A percentile compares a stretch with the other conserved stretches of the same genome.
Conservation (phyloP, 1,140 invertebrate species). For the Habropoda laboriosa region DNA sequence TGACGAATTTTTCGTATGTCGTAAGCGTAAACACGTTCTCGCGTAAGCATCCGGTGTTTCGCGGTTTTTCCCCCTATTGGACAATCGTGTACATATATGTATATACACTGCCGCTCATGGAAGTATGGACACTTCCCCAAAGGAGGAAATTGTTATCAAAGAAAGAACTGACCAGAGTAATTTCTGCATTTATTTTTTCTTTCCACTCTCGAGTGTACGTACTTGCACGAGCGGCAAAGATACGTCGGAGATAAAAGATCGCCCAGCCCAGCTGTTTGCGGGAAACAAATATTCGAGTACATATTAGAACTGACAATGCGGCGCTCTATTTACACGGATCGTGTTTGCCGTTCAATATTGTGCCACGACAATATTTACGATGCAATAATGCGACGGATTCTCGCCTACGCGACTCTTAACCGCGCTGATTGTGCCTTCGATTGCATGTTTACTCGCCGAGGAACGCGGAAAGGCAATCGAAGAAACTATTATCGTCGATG, state of each 20-base stretch:
- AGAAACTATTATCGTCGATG: not conserved
- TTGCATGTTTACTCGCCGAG: not conserved
- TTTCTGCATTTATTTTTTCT: no score
- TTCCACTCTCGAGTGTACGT: no score
- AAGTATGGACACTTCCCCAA: no score
- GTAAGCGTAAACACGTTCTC: no score
- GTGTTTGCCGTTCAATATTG: not conserved
- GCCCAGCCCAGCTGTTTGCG: not conserved
- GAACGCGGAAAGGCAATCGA: not conserved
- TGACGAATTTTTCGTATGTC: no score
- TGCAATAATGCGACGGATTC: not conserved
- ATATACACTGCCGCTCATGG: no score
- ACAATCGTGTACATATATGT: no score
- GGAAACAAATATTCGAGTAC: not conserved
- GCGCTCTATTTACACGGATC: not conserved
- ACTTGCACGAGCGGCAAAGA: no score
- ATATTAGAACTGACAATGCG: not conserved
- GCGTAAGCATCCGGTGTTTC: no score
- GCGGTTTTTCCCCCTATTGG: no score
- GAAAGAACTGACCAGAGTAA: no score
- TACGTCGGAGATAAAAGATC: not conserved
- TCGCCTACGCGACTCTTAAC: not conserved
- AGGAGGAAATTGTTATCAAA: no score
- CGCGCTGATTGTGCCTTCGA: not conserved
- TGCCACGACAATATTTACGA: not conserved